Evolutionary conservation across 2,113 vertebrate genomes (phyloP).

Genomic region (Psettodes erumei): DNA sequence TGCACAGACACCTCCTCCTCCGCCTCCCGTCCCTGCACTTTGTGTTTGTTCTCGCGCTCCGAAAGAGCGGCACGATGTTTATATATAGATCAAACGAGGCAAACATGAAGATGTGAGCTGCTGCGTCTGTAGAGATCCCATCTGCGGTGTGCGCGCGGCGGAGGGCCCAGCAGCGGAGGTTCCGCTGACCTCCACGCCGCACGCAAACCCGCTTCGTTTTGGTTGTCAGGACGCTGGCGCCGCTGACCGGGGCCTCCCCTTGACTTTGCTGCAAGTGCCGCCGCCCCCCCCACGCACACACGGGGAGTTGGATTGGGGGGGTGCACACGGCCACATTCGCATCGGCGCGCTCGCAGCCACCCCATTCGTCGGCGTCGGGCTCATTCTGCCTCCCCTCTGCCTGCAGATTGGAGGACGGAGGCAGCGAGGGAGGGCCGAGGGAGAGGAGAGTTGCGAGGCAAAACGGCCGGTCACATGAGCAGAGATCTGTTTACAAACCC

Average conservation of each 20-base stretch:
- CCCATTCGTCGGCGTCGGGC: constrained; percentile 71
- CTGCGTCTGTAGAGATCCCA: constrained; percentile 2
- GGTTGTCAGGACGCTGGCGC: constrained; percentile 73
- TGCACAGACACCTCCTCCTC: not conserved
- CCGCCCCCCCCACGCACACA: constrained; percentile 61
- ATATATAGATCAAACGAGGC: constrained; percentile 33
- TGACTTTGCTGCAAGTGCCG: constrained; percentile 76
- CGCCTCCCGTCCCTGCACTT: not conserved
- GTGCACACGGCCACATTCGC: constrained; percentile 60
- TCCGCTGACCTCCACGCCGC: constrained; percentile 51
- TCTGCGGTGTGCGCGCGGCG: not conserved
- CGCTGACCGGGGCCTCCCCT: constrained; percentile 64
- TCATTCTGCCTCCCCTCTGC: constrained; percentile 75
- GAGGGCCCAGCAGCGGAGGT: not conserved
- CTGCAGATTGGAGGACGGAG: constrained; percentile 76
- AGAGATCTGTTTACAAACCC: constrained; percentile 88
- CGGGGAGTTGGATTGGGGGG: too few species aligned
- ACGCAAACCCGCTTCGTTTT: constrained; percentile 71
- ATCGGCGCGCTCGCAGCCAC: constrained; percentile 63
- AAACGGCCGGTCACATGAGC: constrained; percentile 87
- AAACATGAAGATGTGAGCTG: constrained; percentile 28
- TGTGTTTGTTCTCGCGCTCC: constrained; percentile 12
- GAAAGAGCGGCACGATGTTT: constrained; percentile 28
- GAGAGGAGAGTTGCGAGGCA: constrained; percentile 86
- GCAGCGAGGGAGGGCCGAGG: constrained; percentile 72